These are phyloP conservation scores for Adelognathus sp. DNA, from an alignment of 2,888 invertebrate species.

Conservation along the genomic window DNA sequence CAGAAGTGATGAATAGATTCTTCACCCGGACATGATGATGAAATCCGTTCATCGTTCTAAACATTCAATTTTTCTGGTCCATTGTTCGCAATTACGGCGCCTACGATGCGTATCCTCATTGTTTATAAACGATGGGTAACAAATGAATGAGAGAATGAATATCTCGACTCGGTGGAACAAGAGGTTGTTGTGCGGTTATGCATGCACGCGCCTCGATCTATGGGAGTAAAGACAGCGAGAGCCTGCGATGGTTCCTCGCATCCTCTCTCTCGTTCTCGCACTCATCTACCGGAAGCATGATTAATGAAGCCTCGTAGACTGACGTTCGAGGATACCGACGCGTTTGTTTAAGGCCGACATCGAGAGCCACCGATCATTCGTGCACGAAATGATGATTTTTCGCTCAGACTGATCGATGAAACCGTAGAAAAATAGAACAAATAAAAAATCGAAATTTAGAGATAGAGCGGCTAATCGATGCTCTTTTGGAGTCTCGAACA, in stretches of 20 bases:
- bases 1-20: slow-evolving; percentile 53
- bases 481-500: neutral
- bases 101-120: slow-evolving; percentile 56
- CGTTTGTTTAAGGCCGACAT: slow-evolving; percentile 66
- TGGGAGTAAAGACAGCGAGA: slow-evolving; percentile 27
- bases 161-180: slow-evolving; percentile 32
- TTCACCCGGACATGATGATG: slow-evolving; percentile 36
- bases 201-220: slow-evolving; percentile 47
- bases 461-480: neutral
- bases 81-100: slow-evolving; percentile 67
- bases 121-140: slow-evolving; percentile 72
- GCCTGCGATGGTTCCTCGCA: slow-evolving; percentile 51
- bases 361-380: slow-evolving; percentile 38
- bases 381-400: slow-evolving; percentile 42
- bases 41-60: slow-evolving; percentile 42
- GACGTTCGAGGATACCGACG: slow-evolving; percentile 49
- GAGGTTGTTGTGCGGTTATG: slow-evolving; percentile 32
- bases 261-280: slow-evolving; percentile 24
- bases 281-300: slow-evolving; percentile 63
- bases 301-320: slow-evolving; percentile 68
- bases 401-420: slow-evolving; percentile 52
- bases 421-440: slow-evolving; percentile 12
- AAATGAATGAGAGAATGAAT: slow-evolving; percentile 67
- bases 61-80: slow-evolving; percentile 40
- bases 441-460: neutral